Conservation (phyloP, 2,888 invertebrate genomes). For the Archips crataeganus region DNA sequence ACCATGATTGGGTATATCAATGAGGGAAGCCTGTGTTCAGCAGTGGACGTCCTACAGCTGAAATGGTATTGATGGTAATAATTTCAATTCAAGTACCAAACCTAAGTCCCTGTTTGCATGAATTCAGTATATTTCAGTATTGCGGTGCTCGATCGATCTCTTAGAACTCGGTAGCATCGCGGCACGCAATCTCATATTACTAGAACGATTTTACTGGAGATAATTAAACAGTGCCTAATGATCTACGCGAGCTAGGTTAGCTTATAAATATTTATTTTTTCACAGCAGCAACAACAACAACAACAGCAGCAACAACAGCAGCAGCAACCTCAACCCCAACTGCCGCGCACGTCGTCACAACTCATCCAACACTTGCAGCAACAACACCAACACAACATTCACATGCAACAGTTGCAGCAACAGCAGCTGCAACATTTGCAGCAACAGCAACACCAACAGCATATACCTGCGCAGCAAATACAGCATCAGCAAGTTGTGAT, state of each 20-base stretch:
- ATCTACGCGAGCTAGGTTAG: no score
- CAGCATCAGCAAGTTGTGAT: slow-evolving; percentile 78
- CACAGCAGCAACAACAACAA: slow-evolving; percentile 28
- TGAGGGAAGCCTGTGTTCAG: no score
- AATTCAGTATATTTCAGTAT: no score
- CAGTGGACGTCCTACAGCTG: no score
- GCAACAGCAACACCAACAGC: slow-evolving; percentile 53
- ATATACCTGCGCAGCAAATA: slow-evolving; percentile 52
- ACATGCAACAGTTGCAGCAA: slow-evolving; percentile 68
- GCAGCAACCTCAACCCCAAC: slow-evolving; percentile 53
- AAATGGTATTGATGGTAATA: no score
- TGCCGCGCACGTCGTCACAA: slow-evolving; percentile 58
- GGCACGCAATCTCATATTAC: no score
- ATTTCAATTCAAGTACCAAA: no score
- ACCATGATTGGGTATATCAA: no score
- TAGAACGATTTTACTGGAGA: neutral
- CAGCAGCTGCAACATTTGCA: slow-evolving; percentile 61
- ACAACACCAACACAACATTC: slow-evolving; percentile 63
- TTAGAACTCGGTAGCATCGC: no score
- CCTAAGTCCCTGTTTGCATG: no score
- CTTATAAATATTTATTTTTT: neutral
- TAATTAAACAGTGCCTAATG: no score
- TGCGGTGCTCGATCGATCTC: no score
- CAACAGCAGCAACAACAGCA: slow-evolving; percentile 15
- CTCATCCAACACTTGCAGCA: slow-evolving; percentile 65